Conservation (phyloP, 1,140 invertebrate species). For the Pseudomyrmex concolor region DNA sequence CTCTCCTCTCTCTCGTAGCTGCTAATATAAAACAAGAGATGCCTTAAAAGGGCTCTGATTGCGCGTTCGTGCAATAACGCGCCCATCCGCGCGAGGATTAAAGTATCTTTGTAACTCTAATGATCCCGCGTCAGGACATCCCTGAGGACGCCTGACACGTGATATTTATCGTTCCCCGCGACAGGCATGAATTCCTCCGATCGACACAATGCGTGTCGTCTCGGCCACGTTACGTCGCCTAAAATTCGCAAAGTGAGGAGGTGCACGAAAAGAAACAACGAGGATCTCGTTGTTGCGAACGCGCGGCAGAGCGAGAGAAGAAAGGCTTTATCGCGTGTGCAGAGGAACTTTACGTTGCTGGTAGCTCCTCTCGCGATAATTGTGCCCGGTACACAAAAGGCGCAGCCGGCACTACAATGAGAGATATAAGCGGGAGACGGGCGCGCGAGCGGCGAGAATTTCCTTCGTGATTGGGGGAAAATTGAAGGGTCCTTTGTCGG, state of each 20-base stretch:
- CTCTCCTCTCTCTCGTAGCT: too few species aligned
- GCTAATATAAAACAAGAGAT: constrained; percentile 14
- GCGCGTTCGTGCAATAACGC: constrained; percentile 46
- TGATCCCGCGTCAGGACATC: constrained; percentile 45
- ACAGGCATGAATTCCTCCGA: constrained; percentile 38
- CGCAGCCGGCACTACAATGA: constrained; percentile 33
- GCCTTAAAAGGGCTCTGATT: constrained; percentile 26
- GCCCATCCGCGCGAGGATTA: constrained; percentile 34
- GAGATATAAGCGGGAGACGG: constrained; percentile 34
- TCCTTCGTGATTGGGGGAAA: constrained; percentile 57
- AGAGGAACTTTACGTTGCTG: constrained; percentile 35
- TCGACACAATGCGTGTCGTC: constrained; percentile 30
- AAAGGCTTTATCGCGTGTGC: constrained; percentile 54
- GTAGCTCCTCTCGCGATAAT: constrained; percentile 18
- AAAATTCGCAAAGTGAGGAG: constrained; percentile 55
- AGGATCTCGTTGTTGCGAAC: constrained; percentile 57
- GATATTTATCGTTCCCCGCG: constrained; percentile 51
- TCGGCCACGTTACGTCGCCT: constrained; percentile 23
- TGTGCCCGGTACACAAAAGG: constrained; percentile 40
- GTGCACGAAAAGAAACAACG: constrained; percentile 59
- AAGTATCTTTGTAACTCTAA: constrained; percentile 51
- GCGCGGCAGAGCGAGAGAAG: constrained; percentile 1
- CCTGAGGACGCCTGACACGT: constrained; percentile 30
- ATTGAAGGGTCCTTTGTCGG: constrained; percentile 60
- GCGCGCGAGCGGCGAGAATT: constrained; percentile 22